Base-by-base conservation (phyloP, 2,888 invertebrate species). In the Dryocosmus kuriphilus region DNA sequence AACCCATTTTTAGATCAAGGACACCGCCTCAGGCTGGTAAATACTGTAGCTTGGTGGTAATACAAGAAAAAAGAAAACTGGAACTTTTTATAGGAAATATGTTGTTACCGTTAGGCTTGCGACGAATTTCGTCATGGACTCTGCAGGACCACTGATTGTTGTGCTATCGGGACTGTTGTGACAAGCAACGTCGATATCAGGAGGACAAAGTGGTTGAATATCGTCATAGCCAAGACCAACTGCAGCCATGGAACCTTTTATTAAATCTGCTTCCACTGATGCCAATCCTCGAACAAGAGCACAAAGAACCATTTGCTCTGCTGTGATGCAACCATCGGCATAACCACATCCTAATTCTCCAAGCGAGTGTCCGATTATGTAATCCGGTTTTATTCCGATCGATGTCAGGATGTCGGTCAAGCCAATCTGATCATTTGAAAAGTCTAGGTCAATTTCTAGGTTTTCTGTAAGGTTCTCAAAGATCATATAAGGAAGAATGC, bases 81-180 rank as follows among this genome's bases (percentile, higher is more conserved):
- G 1, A 51, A 8, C n/a, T 51, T 51, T 55, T 55, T 22, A 7
- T 9, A 0, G 2, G 22, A 55, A 2, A 3, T 22, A 55, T 38
- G n/a, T 14, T 38, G 19, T 30, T 27, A 87, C 89, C 87, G 93
- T 92, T n/a, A 94, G 85, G 79, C 92, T 85, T 76, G 92, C 92
- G 0, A 95, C 94, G 83, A 95, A 95, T 30, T 92, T 91, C 75
- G 92, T 92, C 92, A 96, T 94, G 11, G 92, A 92, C 41, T 94
- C 94, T 1, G 93, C 93, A 0, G 96, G 96, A 0, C 97, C 97
- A 6, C 96, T 97, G 77, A 97, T 94, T 0, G 97, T 97, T 74
- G 96, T 95, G 55, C 96, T 96, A 81, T 95, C 95, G 6, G 94
- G 93, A 1, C 96, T 94, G 88, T 97, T 97, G 91, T 96, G 97